These are phyloP conservation scores for Scaptomyza flava DNA, from an alignment of 2,888 invertebrate species.

Conservation along the genomic window DNA sequence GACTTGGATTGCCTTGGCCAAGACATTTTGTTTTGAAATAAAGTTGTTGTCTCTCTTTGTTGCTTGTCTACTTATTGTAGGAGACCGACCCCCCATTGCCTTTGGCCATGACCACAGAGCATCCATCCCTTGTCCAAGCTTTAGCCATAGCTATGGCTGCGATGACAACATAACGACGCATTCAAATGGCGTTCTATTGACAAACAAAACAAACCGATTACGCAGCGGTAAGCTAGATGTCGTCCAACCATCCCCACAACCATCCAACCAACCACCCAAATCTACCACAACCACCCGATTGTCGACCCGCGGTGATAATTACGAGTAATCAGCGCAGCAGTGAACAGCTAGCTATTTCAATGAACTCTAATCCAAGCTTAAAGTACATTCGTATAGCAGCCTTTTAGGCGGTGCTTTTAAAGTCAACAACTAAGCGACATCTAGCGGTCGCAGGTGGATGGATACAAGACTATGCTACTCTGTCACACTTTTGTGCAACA, in stretches of 20 bases:
- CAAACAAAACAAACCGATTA: constrained; percentile 77
- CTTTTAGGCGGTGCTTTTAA: constrained; percentile 54
- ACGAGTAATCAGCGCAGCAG: constrained; percentile 53
- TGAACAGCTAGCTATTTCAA: constrained; percentile 43
- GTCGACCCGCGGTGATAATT: constrained; percentile 64
- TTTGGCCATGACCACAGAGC: constrained; percentile 32
- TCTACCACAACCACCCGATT: constrained; percentile 4
- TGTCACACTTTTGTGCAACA: constrained; percentile 23
- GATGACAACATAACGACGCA: constrained; percentile 75
- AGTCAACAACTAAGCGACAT: constrained; percentile 13
- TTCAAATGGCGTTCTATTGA: constrained; percentile 61
- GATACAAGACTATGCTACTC: background rate
- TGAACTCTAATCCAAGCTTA: constrained; percentile 50
- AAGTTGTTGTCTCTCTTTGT: constrained; percentile 6
- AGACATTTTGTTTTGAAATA: constrained; percentile 22
- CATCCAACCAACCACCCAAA: constrained; percentile 3
- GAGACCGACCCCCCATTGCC: constrained; percentile 56
- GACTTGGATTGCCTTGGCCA: constrained; percentile 42
- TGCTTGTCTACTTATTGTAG: constrained; percentile 20
- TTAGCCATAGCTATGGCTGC: constrained; percentile 5
- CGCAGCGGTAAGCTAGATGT: constrained; percentile 65
- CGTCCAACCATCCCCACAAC: constrained; percentile 3
- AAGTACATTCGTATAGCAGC: constrained; percentile 37
- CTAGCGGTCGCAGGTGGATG: background rate
- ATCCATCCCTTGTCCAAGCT: constrained; percentile 18